phyloP scores from a whole-genome alignment of 2,797 vertebrate species.

The Pterois miles region DNA sequence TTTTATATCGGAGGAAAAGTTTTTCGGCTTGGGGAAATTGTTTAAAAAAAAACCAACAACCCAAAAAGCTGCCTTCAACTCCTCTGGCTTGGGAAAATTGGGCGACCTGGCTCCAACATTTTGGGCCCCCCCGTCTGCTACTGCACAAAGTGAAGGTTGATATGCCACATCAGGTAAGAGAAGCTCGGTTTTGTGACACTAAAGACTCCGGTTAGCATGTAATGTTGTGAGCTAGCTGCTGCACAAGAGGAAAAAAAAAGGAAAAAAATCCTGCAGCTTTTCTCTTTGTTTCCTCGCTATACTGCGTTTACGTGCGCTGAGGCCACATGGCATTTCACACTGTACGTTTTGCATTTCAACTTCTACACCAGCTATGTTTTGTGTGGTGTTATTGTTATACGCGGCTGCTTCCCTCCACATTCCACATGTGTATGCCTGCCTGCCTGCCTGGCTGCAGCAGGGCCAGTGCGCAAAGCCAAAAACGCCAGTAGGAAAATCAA shows the following conservation, averaged over 20 bases:
- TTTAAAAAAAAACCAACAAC: background rate
- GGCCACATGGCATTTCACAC: constrained; percentile 43
- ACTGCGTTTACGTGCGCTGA: constrained; percentile 24
- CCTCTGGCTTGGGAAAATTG: constrained; percentile 41
- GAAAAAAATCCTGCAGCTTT: background rate
- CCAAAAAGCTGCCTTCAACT: constrained; percentile 39
- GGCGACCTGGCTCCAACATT: constrained; percentile 52
- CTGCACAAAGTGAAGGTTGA: constrained; percentile 68
- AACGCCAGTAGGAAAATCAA: background rate
- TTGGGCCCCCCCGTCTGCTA: constrained; percentile 31
- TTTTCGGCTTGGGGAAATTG: constrained; percentile 58
- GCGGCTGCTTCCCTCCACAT: constrained; percentile 68
- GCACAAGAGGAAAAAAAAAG: background rate
- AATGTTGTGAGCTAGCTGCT: constrained; percentile 22
- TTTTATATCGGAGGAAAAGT: constrained; percentile 53
- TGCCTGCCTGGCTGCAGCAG: constrained; percentile 37
- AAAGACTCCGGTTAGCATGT: constrained; percentile 15
- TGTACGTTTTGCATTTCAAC: constrained; percentile 35
- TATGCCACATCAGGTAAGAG: constrained; percentile 81
- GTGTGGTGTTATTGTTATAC: constrained; percentile 62
- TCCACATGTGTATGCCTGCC: constrained; percentile 67
- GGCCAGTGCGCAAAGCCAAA: constrained; percentile 45
- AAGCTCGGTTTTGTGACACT: background rate
- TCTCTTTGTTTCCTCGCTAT: constrained; percentile 39
- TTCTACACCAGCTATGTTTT: constrained; percentile 39